phyloP scores from a whole-genome alignment of 2,113 vertebrate species.

The Elephas maximus region DNA sequence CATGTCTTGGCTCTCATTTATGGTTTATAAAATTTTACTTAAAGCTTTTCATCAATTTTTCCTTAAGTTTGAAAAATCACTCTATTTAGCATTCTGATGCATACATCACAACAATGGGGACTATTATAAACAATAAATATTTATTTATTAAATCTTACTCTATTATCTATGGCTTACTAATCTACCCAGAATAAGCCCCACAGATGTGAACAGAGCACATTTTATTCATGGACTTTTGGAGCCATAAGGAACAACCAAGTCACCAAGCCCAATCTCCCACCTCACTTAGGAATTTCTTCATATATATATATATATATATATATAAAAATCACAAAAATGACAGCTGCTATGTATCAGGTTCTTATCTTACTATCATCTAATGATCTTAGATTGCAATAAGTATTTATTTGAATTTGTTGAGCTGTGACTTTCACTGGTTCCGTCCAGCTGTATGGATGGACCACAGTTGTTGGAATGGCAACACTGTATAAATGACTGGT shows the following conservation, averaged over 20 bases:
- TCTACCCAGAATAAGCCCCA: background rate
- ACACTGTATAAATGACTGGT: background rate
- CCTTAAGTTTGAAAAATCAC: background rate
- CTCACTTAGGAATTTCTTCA: background rate
- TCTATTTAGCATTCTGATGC: constrained; percentile 15
- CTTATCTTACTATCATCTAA: constrained; percentile 4
- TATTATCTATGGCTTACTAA: background rate
- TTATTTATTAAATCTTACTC: constrained; percentile 11
- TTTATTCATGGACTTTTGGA: background rate
- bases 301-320: background rate
- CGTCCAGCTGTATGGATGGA: background rate
- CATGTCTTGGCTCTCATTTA: background rate
- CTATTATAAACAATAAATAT: constrained; percentile 23
- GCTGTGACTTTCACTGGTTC: background rate
- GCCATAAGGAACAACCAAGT: background rate
- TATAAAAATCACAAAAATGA: background rate
- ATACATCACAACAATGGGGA: background rate
- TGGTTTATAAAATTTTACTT: background rate
- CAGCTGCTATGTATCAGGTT: background rate
- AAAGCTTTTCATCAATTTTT: constrained; percentile 30
- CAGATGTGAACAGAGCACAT: background rate
- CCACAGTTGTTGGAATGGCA: background rate
- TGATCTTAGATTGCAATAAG: background rate
- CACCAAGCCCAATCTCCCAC: background rate
- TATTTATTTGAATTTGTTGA: background rate